These are phyloP conservation scores for Macropodus opercularis DNA, from an alignment of 2,797 vertebrate species.

Conservation along the genomic window DNA sequence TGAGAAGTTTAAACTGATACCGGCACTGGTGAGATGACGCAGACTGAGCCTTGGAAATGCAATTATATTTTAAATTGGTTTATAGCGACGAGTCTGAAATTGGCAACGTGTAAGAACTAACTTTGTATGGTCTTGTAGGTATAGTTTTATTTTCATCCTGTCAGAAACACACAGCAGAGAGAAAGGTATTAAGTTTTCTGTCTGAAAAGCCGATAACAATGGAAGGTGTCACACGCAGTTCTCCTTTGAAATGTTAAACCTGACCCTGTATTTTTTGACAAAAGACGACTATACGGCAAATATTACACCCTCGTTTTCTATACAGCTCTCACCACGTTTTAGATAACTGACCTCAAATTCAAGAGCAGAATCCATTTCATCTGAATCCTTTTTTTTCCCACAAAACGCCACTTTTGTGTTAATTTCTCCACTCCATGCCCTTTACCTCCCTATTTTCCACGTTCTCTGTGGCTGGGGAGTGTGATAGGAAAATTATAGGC, in stretches of 20 bases:
- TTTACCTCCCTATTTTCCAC: slow-evolving; percentile 46
- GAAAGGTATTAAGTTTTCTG: slow-evolving; percentile 36
- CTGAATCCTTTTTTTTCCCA: slow-evolving; percentile 26
- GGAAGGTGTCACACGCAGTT: slow-evolving; percentile 36
- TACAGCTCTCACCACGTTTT: slow-evolving; percentile 29
- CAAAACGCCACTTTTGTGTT: slow-evolving; percentile 45
- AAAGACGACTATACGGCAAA: slow-evolving; percentile 17
- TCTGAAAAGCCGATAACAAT: slow-evolving; percentile 46
- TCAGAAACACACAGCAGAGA: slow-evolving; percentile 1
- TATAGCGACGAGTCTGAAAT: slow-evolving; percentile 4
- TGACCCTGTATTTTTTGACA: slow-evolving; percentile 45
- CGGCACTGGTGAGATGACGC: slow-evolving; percentile 3
- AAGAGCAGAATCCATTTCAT: slow-evolving; percentile 43
- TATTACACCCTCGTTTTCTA: slow-evolving; percentile 27
- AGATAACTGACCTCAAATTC: slow-evolving; percentile 53
- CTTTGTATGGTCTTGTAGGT: background rate
- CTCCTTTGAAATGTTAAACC: slow-evolving; percentile 68
- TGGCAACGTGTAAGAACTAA: background rate
- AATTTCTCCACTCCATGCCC: slow-evolving; percentile 23
- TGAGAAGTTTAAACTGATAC: slow-evolving; percentile 53
- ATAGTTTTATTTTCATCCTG: slow-evolving; percentile 18
- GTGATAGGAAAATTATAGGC: slow-evolving; percentile 76
- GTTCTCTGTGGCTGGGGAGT: slow-evolving; percentile 56
- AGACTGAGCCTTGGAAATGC: background rate
- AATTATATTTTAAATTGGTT: background rate